Percentiles rank a stretch among this genome's conserved stretches.
Conservation (phyloP, 2,888 invertebrate genomes). For the Crepidodera aurea region DNA sequence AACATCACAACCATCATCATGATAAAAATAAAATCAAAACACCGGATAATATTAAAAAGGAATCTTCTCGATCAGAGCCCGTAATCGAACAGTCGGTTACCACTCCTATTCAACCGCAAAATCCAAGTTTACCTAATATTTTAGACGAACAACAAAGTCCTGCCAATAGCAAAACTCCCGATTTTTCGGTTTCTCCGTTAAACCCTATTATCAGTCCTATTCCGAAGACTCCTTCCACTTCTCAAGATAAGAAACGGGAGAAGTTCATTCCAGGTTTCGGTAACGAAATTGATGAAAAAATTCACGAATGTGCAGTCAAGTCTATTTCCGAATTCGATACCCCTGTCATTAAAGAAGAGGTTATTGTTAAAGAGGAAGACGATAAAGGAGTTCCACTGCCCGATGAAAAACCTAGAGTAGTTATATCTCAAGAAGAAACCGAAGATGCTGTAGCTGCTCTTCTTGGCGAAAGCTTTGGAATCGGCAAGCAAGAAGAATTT, state of each 20-base stretch:
- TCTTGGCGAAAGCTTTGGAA: constrained; percentile 85
- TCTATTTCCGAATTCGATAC: constrained; percentile 73
- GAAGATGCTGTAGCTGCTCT: constrained; percentile 91
- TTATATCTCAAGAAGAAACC: constrained; percentile 91
- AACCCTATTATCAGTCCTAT: constrained; percentile 63
- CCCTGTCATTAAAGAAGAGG: constrained; percentile 46
- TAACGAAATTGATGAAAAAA: constrained; percentile 70
- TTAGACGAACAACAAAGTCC: constrained; percentile 68
- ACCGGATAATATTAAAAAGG: constrained; percentile 53
- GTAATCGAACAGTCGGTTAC: constrained; percentile 39
- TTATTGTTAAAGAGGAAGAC: constrained; percentile 50
- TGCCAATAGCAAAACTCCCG: constrained; percentile 60
- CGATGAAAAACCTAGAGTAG: constrained; percentile 81
- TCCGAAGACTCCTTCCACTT: constrained; percentile 63
- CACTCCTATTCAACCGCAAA: constrained; percentile 57
- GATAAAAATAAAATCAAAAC: constrained; percentile 62
- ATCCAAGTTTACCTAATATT: constrained; percentile 71
- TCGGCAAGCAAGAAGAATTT: constrained; percentile 62
- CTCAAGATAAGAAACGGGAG: constrained; percentile 66
- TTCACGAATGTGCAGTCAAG: constrained; percentile 82
- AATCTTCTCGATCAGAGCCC: constrained; percentile 45
- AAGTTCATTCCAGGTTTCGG: constrained; percentile 75
- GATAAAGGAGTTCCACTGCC: constrained; percentile 53
- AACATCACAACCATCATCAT: constrained; percentile 70
- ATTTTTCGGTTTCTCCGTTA: constrained; percentile 53